phyloP scores from a whole-genome alignment of 2,113 vertebrate species.

The Corythaixoides concolor region DNA sequence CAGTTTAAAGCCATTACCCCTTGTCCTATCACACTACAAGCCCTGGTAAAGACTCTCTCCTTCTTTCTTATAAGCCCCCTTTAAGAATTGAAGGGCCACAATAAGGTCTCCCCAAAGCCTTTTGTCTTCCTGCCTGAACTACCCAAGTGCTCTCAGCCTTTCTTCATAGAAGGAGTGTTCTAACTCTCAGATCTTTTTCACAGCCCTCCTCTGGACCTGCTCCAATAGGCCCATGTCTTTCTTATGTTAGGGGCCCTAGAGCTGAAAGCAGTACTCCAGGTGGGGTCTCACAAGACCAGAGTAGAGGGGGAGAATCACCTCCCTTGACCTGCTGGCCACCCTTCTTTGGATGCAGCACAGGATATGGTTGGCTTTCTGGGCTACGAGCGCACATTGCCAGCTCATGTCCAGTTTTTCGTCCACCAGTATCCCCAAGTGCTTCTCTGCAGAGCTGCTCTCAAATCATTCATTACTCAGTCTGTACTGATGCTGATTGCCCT shows the following conservation, averaged over 20 bases:
- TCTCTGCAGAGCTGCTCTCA: too few species aligned
- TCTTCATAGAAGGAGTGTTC: not conserved
- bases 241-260: not conserved
- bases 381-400: not conserved
- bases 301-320: not conserved
- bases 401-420: not conserved
- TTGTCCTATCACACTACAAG: not conserved
- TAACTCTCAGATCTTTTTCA: not conserved
- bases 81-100: not conserved
- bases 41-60: not conserved
- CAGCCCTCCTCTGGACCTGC: not conserved
- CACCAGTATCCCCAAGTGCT: too few species aligned
- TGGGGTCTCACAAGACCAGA: not conserved
- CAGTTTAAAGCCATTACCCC: not conserved
- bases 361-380: rapidly evolving
- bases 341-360: not conserved
- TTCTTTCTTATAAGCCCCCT: not conserved
- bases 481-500: not conserved
- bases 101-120: not conserved
- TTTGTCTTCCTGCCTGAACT: not conserved
- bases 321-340: rapidly evolving
- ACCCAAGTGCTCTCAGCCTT: not conserved
- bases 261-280: not conserved
- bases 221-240: too few species aligned
- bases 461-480: too few species aligned